Conservation (phyloP, 92 coral and sea anemone genomes). For the Hydrozoanthus gracilis region DNA sequence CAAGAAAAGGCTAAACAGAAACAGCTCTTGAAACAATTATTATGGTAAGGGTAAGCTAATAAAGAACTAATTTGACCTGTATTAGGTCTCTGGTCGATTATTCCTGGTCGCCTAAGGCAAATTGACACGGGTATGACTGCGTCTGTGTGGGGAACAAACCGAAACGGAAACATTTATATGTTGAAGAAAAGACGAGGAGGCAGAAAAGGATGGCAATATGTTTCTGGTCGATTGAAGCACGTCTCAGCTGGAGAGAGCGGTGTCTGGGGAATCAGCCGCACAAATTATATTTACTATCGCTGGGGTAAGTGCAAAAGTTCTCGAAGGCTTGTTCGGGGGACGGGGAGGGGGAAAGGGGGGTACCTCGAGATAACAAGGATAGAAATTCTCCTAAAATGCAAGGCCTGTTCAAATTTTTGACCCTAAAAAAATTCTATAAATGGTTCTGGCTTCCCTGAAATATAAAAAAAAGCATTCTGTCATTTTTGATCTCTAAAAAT, state of each 20-base stretch:
- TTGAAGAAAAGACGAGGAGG: neutral
- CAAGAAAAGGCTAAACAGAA: no score
- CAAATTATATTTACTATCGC: conserved; percentile 18
- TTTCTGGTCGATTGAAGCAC: conserved; percentile 25
- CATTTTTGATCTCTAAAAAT: no score
- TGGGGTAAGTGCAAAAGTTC: neutral
- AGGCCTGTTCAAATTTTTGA: no score
- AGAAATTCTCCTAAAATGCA: no score
- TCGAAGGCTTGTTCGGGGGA: no score
- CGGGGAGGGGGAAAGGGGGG: no score
- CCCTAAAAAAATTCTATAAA: no score
- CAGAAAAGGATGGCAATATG: conserved; percentile 26
- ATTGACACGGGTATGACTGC: conserved; percentile 46
- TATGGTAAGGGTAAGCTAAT: no score
- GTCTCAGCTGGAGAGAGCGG: conserved; percentile 26
- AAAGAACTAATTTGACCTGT: no score
- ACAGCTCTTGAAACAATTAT: no score
- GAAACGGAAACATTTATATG: conserved; percentile 32
- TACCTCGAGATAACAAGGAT: neutral
- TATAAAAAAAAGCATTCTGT: no score
- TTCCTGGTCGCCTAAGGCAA: neutral
- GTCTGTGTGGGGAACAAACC: conserved; percentile 23
- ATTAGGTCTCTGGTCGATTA: neutral
- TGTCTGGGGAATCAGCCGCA: conserved; percentile 17
- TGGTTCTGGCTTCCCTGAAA: no score